phyloP scores from a whole-genome alignment of 1,140 invertebrate species.

The Hyphantria cunea region DNA sequence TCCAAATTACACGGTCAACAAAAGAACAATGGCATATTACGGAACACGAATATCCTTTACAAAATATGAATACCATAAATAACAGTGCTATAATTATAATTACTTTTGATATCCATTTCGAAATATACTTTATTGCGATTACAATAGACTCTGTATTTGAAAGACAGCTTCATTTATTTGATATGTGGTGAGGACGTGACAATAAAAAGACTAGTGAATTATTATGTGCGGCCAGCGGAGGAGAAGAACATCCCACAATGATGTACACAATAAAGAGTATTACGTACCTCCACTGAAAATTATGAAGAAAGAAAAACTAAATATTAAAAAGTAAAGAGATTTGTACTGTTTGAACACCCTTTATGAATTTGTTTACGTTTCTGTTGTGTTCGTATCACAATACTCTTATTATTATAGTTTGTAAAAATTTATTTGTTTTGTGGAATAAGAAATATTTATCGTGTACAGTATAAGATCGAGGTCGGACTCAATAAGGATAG shows the following conservation, averaged over 20 bases:
- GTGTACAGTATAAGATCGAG: slow-evolving; percentile 14
- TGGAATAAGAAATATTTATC: slow-evolving; percentile 2
- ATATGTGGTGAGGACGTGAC: not conserved
- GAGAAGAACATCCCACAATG: too few relatives aligned
- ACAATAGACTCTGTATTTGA: not conserved
- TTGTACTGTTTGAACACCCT: too few relatives aligned
- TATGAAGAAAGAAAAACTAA: too few relatives aligned
- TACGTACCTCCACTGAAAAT: too few relatives aligned
- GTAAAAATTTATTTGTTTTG: slow-evolving; percentile 22
- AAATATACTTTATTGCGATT: slow-evolving; percentile 3
- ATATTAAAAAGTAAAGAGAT: too few relatives aligned
- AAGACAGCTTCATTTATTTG: not conserved
- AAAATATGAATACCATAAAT: slow-evolving; percentile 1
- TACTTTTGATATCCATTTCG: not conserved
- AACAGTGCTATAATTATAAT: not conserved
- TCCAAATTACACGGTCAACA: slow-evolving; percentile 10
- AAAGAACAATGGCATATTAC: not conserved
- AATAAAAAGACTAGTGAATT: not conserved
- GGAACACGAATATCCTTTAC: slow-evolving; percentile 14
- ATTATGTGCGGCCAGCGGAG: too few relatives aligned
- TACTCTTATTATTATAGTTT: too few relatives aligned
- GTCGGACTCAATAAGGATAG: slow-evolving; percentile 27
- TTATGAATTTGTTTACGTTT: too few relatives aligned
- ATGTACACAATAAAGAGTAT: too few relatives aligned
- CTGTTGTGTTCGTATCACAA: too few relatives aligned